Evolutionary conservation across 2,888 invertebrate genomes (phyloP), one percentile per base, ranked within the genome.

Genomic region (Deilephila porcellus): DNA sequence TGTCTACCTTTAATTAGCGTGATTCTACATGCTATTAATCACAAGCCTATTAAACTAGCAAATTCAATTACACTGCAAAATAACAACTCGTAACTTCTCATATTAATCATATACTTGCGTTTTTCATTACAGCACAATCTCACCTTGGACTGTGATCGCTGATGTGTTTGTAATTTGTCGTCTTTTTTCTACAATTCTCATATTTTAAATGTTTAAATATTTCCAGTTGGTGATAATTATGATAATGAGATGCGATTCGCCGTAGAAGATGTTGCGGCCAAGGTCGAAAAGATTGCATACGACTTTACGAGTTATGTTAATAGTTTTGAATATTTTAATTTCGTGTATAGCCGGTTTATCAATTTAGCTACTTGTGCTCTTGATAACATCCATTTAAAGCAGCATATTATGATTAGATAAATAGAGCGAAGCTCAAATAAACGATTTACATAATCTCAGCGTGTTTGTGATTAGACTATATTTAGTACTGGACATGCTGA

Each of bases 161-260:
- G 25, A 67, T 67, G 67, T 67, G 17, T 67, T 67, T 67, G 67
- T 67, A 67, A 67, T 67, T 67, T 25, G 25, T 67, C 19, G 19
- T 45, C 25, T 45, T 64, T 67, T 67, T 64, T 45, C 64, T 67
- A 20, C 25, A 67, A 52, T 25, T 52, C 25, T 8, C 25, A 52
- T 67, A 25, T 45, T 67, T 63, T 29, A 0, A 56, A 62, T 34
- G 32, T 62, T 32, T 56, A 17, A 52, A 67, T 52, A 25, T 52
- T 64, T 67, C 45, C 25, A 67, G 45, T 67, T 52, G 67, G 20
- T 67, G 20, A 67, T 67, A 52, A 67, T 67, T 67, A 67, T 67
- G 67, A 45, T 67, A 52, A 67, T 67, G 52, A 67, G 52, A 67
- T 25, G 25, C 37, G 17, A 32, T 62, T 32, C 19, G 29, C 37